Base-by-base conservation (phyloP, 1,140 invertebrate species). In the Drosophila setifemur region DNA sequence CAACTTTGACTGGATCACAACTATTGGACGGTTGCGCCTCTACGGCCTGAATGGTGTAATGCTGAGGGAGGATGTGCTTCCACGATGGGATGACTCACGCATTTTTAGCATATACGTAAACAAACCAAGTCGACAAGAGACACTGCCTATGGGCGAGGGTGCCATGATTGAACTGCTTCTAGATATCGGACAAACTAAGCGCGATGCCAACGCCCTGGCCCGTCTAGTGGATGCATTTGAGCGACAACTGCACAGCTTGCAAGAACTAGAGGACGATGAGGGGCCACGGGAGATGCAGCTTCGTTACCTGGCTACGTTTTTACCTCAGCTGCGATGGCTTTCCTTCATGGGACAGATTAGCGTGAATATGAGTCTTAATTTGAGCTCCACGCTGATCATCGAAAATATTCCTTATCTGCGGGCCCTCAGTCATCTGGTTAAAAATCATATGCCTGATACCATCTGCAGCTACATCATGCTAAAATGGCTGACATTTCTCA, bases 401-500 rank as follows among this genome's bases (percentile, higher is more conserved):
- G 77, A 89, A 33, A 86, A 90, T 42, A 39, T 90, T 29, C 77
- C 81, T 2, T 88, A 89, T 12, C 73, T 90, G 50, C 47, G 77
- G 0, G 75, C 77, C 3, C 18, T 90, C 7, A 50, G 69, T 4
- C 43, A 81, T 2, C 42, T 89, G 16, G 49, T 90, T 8, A 50
- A 72, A 7, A 53, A 37, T 5, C 69, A 78, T 2, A 25, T 39
- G 1, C 69, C 58, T 3, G 81, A 76, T 2, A 88, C 77, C 0
- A 21, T 88, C 0, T 88, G 88, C 57, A 89, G 82, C 47, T 90
- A 87, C 18, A 87, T 89, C n/a, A 87, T 90, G 88, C 12, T 90
- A 2, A 61, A 64, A 19, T 70, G 88, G 28, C 57, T 90, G 23
- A 63, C 69, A 8, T 89, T 66, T 19, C 72, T 90, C 2, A 87